A percentile compares a stretch with the other conserved stretches of the same genome.
These are phyloP conservation scores for Phoeniculus purpureus DNA, from an alignment of 2,797 vertebrate species.

Conservation along the genomic window DNA sequence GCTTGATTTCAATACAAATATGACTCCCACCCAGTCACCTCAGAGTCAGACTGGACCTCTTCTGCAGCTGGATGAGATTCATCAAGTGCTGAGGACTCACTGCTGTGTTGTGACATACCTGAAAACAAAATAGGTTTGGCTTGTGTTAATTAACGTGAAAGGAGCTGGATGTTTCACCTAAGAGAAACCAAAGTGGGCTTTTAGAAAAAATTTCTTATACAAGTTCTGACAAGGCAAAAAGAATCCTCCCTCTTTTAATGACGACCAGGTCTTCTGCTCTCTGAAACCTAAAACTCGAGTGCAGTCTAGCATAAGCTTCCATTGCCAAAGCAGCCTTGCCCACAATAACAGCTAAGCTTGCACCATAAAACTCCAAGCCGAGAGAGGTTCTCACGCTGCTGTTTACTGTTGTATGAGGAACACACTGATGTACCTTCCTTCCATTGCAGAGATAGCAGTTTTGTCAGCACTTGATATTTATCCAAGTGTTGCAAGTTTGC, in stretches of 20 bases:
- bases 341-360: neutral
- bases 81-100: slow-evolving; percentile 68
- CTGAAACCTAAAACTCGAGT: neutral
- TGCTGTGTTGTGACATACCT: slow-evolving; percentile 79
- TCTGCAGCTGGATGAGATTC: slow-evolving; percentile 71
- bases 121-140: slow-evolving; percentile 76
- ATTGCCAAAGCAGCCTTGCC: neutral
- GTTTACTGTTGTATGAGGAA: neutral
- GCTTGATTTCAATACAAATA: slow-evolving; percentile 37
- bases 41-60: slow-evolving; percentile 72
- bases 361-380: neutral
- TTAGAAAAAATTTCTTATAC: neutral
- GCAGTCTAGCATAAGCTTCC: neutral
- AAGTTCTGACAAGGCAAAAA: neutral
- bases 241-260: neutral
- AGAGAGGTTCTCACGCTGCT: neutral
- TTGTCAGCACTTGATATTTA: neutral
- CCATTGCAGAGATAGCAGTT: neutral
- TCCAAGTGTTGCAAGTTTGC: neutral
- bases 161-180: neutral
- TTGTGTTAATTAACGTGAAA: slow-evolving; percentile 55
- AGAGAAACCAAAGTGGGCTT: neutral
- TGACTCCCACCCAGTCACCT: slow-evolving; percentile 73
- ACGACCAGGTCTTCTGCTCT: neutral
- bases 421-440: neutral